These are phyloP conservation scores for Drosophila fungiperda DNA, from an alignment of 2,888 invertebrate species.

Conservation along the genomic window DNA sequence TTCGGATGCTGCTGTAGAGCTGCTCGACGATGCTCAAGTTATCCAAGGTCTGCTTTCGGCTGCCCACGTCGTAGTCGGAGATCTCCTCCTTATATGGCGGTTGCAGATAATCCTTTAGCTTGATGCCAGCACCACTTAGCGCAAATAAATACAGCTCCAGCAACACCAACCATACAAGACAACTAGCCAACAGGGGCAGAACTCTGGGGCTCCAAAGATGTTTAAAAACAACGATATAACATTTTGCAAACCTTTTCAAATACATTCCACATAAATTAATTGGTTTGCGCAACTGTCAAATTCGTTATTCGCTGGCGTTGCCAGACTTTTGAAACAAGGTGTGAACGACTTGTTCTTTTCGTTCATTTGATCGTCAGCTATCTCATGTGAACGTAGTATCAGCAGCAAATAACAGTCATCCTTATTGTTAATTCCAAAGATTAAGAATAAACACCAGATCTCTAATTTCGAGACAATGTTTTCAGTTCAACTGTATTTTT, in stretches of 20 bases:
- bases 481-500: not conserved
- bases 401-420: not conserved
- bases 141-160: constrained; percentile 22
- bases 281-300: constrained; percentile 3
- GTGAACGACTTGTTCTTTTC: not conserved
- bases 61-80: constrained; percentile 17
- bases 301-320: constrained; percentile 7
- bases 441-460: not conserved
- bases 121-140: constrained; percentile 2
- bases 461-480: not conserved
- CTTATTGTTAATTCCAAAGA: not conserved
- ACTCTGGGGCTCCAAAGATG: not conserved
- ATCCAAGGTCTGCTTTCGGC: constrained; percentile 29
- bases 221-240: not conserved
- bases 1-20: constrained; percentile 90
- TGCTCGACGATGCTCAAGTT: constrained; percentile 87
- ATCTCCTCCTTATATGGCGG: constrained; percentile 46
- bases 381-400: not conserved
- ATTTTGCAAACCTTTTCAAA: constrained; percentile 2
- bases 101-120: constrained; percentile 11
- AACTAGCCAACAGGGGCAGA: not conserved
- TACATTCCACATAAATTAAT: not conserved
- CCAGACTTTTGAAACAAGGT: constrained; percentile 4
- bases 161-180: not conserved
- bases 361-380: not conserved